Base-by-base conservation (phyloP, 1,140 invertebrate species). In the Temnothorax curvispinosus region DNA sequence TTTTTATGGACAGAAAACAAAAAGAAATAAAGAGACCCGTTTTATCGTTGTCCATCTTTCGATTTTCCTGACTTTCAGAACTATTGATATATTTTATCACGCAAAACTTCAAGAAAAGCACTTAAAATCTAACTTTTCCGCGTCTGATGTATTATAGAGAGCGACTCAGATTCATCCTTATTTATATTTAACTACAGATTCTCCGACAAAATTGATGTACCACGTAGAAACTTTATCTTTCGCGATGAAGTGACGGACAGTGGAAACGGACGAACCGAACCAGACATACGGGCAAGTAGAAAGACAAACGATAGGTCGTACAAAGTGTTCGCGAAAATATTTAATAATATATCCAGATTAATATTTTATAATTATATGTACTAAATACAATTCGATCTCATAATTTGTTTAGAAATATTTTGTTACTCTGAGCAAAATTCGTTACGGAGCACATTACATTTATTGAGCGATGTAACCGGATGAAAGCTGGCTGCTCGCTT, bases 171-270 rank as follows among this genome's bases (percentile, higher is more conserved):
- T 72, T 72, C 13, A 3, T 47, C 27, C 7, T 47, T 82, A 54
- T 72, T 72, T 47, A 52, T 72, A 58, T 82, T 82, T 47, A 72
- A 58, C 18, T 1, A 9, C 7, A 47, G 7, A 72, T 72, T 82
- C 21, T 32, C 15, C 7, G 18, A 58, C 1, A 32, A 35, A 82
- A 58, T 47, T 47, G 18, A 82, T 47, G 41, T 5, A 2, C 6
- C 3, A 32, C 27, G 32, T 72, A n/a, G 11, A 80, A 21, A 65
- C n/a, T 50, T 41, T 69, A 8, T 41, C 64, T 80, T 38, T 35
- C 18, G 3, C 44, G 6, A 13, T 5, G 6, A 64, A 0, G 1
- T 65, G 11, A 47, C 35, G 1, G 27, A 15, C 18, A 72, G 18
- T 72, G 15, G 27, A 47, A n/a, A 72, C 11, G 35, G 27, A 15